Percentiles rank a stretch among this genome's conserved stretches.
These are phyloP conservation scores for Aurelia aurita DNA, from an alignment of 30 jellyfish, hydroid and myxozoan genomes.

Conservation along the genomic window DNA sequence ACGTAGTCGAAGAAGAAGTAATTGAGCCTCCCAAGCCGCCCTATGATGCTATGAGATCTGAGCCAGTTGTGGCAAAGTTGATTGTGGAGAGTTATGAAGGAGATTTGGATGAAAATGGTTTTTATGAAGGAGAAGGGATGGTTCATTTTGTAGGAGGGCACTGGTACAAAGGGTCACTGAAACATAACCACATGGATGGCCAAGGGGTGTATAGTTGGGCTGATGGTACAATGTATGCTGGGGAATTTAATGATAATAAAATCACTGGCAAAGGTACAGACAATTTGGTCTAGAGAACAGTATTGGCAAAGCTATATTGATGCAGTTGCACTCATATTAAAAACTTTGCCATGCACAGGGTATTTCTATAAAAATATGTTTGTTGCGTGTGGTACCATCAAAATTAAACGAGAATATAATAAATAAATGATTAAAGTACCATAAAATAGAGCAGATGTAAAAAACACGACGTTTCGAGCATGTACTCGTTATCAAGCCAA, in stretches of 20 bases:
- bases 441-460: no score
- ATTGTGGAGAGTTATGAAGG: constrained; percentile 79
- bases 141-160: constrained; percentile 78
- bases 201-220: constrained; percentile 90
- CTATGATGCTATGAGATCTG: constrained; percentile 79
- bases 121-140: constrained; percentile 50
- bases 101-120: constrained; percentile 66
- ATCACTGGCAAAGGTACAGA: constrained; percentile 82
- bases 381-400: no score
- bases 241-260: constrained; percentile 72
- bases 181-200: constrained; percentile 88
- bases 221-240: constrained; percentile 81
- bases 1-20: constrained; percentile 2
- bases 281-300: no score
- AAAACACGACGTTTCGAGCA: no score
- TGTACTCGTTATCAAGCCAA: no score
- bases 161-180: constrained; percentile 71
- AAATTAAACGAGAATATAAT: no score
- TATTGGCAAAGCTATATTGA: no score
- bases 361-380: no score
- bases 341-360: no score
- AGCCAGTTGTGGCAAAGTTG: constrained; percentile 73
- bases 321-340: no score
- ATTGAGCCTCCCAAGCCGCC: constrained; percentile 34
- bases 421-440: no score